phyloP scores from a whole-genome alignment of 2,797 vertebrate genomes.

The Gobionotothen gibberifrons region DNA sequence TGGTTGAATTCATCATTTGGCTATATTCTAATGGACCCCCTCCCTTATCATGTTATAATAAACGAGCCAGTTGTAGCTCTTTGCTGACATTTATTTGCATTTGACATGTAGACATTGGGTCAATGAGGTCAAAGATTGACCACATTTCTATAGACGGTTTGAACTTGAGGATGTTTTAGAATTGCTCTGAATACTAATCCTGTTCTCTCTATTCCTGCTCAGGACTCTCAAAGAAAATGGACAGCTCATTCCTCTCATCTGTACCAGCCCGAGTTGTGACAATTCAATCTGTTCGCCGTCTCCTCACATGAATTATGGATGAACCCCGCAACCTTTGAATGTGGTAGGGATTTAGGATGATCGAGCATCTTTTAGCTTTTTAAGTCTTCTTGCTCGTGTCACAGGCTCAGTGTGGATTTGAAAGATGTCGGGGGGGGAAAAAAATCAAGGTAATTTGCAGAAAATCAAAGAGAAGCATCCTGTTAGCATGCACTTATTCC shows the following conservation, averaged over 20 bases:
- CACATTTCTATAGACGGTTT: conserved; percentile 17
- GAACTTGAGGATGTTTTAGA: conserved; percentile 19
- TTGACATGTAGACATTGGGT: conserved; percentile 14
- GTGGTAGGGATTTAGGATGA: conserved; percentile 61
- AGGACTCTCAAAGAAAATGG: conserved; percentile 30
- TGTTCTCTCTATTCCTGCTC: conserved; percentile 32
- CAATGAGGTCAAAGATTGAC: conserved; percentile 34
- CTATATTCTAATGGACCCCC: not conserved
- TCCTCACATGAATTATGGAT: conserved; percentile 75
- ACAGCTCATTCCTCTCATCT: conserved; percentile 31
- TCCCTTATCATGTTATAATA: conserved; percentile 1
- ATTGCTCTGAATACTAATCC: conserved; percentile 41
- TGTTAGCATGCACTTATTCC: conserved; percentile 49
- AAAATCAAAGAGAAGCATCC: conserved; percentile 44
- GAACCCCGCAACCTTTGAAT: conserved; percentile 57
- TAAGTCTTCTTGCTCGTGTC: conserved; percentile 46
- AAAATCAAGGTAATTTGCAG: conserved; percentile 55
- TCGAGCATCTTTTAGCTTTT: conserved; percentile 47
- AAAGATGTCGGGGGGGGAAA: conserved; percentile 29
- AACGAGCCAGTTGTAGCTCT: not conserved
- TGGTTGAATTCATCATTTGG: not conserved
- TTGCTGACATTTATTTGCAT: not conserved
- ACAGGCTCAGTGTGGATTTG: conserved; percentile 51
- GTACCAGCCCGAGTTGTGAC: conserved; percentile 60
- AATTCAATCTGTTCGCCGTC: conserved; percentile 72